phyloP scores from a whole-genome alignment of 1,140 invertebrate species.

The Pteromalus puparum region DNA sequence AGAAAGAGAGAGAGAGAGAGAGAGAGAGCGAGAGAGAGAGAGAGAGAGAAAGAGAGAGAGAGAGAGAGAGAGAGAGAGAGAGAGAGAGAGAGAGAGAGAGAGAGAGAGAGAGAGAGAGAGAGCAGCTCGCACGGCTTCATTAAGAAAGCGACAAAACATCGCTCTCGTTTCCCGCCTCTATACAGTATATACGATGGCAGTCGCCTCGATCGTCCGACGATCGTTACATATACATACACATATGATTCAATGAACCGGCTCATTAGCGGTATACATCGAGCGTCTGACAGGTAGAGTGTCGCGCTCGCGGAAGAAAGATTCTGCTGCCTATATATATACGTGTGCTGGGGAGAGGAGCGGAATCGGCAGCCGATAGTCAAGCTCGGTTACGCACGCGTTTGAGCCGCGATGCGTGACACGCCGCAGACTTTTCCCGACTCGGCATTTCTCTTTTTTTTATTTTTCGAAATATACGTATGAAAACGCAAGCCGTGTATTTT shows the following conservation, averaged over 20 bases:
- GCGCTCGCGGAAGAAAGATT: not conserved
- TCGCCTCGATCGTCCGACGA: not conserved
- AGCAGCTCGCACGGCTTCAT: slow-evolving; percentile 2
- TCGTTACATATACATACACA: slow-evolving; percentile 2
- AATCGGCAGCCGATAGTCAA: not conserved
- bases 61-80: too few species aligned
- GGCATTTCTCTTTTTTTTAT: too few species aligned
- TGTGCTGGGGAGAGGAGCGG: too few species aligned
- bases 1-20: too few species aligned
- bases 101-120: too few species aligned
- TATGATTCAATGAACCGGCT: slow-evolving; percentile 60
- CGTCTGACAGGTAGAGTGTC: not conserved
- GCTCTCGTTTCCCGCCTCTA: slow-evolving; percentile 2
- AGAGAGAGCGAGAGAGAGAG: too few species aligned
- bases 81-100: too few species aligned
- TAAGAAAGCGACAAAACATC: slow-evolving; percentile 43
- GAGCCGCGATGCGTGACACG: not conserved
- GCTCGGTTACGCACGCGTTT: not conserved
- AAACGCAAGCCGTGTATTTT: not conserved
- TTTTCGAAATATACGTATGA: not conserved
- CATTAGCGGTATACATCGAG: slow-evolving; percentile 18
- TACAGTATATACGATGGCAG: not conserved
- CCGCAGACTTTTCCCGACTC: too few species aligned
- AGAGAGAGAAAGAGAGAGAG: too few species aligned
- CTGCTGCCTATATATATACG: too few species aligned